Evolutionary conservation across 2,888 invertebrate species (phyloP).

Genomic region (Pollenia amentaria): DNA sequence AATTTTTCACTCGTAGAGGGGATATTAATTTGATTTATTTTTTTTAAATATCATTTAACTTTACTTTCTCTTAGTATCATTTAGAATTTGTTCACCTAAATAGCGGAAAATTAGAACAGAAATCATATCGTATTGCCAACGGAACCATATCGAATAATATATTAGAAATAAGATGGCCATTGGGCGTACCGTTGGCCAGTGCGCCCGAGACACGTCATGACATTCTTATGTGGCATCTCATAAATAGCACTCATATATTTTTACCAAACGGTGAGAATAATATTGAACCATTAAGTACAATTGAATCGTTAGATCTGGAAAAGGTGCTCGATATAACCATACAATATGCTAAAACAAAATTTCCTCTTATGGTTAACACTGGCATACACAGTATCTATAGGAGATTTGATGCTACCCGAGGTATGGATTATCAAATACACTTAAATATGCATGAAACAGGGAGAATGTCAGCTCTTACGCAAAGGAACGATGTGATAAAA

Average conservation of each 20-base stretch:
- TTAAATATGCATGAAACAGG: conserved; percentile 86
- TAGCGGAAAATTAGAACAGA: conserved; percentile 82
- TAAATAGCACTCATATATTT: conserved; percentile 93
- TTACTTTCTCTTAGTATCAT: conserved; percentile 82
- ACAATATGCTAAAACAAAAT: conserved; percentile 85
- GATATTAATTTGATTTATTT: background rate
- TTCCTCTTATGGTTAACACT: conserved; percentile 86
- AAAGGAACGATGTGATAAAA: conserved; percentile 85
- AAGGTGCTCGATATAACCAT: conserved; percentile 86
- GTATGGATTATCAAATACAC: conserved; percentile 94
- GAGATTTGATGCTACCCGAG: conserved; percentile 92
- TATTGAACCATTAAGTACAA: conserved; percentile 87
- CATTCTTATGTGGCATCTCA: conserved; percentile 93
- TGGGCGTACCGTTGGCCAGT: conserved; percentile 88
- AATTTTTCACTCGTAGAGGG: background rate
- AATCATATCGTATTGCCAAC: conserved; percentile 83
- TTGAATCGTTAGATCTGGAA: conserved; percentile 89
- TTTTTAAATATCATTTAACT: conserved; percentile 29
- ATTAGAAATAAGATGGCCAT: conserved; percentile 89
- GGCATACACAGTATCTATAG: conserved; percentile 89
- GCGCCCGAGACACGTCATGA: conserved; percentile 91
- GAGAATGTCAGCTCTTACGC: conserved; percentile 77
- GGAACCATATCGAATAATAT: conserved; percentile 86
- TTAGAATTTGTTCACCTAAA: conserved; percentile 84
- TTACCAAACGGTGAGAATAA: conserved; percentile 92